These are phyloP conservation scores for Podarcis raffonei DNA, from an alignment of 2,113 vertebrate species.

Conservation along the genomic window DNA sequence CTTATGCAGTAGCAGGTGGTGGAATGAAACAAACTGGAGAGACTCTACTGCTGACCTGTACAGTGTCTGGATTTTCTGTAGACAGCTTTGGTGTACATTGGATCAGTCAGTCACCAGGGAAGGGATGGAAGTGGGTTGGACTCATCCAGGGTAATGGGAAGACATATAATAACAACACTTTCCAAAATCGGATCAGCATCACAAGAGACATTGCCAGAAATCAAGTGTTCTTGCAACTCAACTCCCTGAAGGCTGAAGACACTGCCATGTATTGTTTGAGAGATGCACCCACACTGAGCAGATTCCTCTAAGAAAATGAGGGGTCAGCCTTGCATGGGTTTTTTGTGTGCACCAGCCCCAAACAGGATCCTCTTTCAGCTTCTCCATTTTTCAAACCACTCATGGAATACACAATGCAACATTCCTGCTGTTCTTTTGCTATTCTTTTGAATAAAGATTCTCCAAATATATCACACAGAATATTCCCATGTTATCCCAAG, in stretches of 20 bases:
- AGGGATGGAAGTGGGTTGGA: slow-evolving; percentile 39
- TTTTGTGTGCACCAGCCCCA: neutral
- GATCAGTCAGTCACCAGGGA: slow-evolving; percentile 63
- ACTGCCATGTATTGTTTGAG: slow-evolving; percentile 56
- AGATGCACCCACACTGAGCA: neutral
- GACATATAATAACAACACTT: neutral
- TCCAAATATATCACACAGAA: too few relatives aligned
- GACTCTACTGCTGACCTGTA: slow-evolving; percentile 22
- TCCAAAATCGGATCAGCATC: neutral
- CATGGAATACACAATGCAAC: too few relatives aligned
- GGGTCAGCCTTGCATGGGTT: neutral
- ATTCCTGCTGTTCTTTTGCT: too few relatives aligned
- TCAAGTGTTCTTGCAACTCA: slow-evolving; percentile 25
- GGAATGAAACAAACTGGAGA: neutral
- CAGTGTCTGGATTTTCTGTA: slow-evolving; percentile 40
- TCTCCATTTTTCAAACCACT: neutral
- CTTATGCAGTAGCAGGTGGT: neutral
- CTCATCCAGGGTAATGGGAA: neutral
- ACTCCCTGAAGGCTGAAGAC: neutral
- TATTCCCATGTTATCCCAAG: neutral
- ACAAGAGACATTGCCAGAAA: slow-evolving; percentile 19
- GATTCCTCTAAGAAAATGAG: neutral
- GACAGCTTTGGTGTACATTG: rapidly evolving
- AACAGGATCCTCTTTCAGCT: neutral
- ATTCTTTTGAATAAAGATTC: too few relatives aligned